Conservation (phyloP, 2,888 invertebrate species). For the Amphipyra berbera region DNA sequence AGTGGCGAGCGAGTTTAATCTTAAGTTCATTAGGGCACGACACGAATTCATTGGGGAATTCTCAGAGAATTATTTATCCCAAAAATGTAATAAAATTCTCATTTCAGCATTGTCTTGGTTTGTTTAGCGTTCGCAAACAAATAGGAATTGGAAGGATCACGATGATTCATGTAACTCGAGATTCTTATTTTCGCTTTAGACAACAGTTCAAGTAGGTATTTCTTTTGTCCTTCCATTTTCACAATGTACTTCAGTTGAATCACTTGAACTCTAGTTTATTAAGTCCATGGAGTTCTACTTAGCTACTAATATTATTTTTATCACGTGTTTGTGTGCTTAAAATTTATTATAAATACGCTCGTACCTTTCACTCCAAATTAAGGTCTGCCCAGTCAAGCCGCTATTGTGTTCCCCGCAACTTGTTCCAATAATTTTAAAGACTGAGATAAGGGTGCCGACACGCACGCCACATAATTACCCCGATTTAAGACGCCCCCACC, state of each 20-base stretch:
- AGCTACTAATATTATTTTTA: background rate
- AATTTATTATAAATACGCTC: constrained; percentile 27
- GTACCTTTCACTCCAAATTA: constrained; percentile 44
- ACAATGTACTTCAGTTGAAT: no score
- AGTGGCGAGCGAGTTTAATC: constrained; percentile 56
- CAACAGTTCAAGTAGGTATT: constrained; percentile 18
- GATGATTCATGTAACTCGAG: constrained; percentile 9
- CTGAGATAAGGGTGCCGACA: constrained; percentile 58
- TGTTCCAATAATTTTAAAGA: constrained; percentile 54
- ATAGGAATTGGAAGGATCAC: constrained; percentile 37
- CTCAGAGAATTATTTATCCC: constrained; percentile 45
- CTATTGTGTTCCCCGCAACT: constrained; percentile 37
- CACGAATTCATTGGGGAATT: constrained; percentile 54
- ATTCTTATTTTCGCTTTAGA: constrained; percentile 20
- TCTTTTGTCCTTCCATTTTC: background rate
- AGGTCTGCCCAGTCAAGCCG: constrained; percentile 25
- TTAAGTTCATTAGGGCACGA: constrained; percentile 58
- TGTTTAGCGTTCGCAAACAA: constrained; percentile 44
- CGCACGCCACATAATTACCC: constrained; percentile 69
- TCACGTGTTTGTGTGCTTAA: constrained; percentile 13
- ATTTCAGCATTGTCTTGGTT: constrained; percentile 43
- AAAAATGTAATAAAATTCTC: constrained; percentile 51
- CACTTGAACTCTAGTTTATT: background rate
- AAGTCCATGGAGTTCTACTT: background rate
- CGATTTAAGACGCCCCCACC: constrained; percentile 56